phyloP scores from a whole-genome alignment of 1,140 invertebrate genomes.

The Nephila pilipes region DNA sequence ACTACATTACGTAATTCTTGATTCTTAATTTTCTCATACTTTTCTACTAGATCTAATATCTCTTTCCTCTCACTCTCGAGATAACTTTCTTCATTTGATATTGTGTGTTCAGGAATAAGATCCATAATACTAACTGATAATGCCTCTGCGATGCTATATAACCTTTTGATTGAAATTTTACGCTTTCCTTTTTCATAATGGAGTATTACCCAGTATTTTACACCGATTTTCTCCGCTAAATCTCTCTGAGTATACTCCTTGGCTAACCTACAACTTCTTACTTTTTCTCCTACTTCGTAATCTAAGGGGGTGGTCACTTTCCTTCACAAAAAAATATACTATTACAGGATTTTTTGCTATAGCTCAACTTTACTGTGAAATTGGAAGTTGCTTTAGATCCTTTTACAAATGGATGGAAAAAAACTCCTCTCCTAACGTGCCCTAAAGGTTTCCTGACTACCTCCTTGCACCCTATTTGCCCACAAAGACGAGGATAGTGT shows the following conservation, averaged over 20 bases:
- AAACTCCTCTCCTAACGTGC: too few species aligned
- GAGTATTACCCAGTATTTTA: background rate
- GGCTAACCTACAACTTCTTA: constrained; percentile 10
- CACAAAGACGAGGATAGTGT: too few species aligned
- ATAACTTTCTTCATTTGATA: constrained; percentile 56
- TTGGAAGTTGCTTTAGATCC: constrained; percentile 5
- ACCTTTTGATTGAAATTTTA: constrained; percentile 18
- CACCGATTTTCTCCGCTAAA: constrained; percentile 2
- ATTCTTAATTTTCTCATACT: too few species aligned
- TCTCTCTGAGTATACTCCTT: too few species aligned
- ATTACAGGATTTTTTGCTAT: background rate
- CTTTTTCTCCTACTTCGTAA: background rate
- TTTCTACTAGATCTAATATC: too few species aligned
- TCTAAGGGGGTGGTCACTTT: background rate
- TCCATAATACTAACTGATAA: constrained; percentile 47
- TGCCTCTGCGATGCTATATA: constrained; percentile 40
- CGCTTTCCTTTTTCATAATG: background rate
- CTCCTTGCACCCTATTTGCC: too few species aligned
- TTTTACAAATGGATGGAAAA: constrained; percentile 1
- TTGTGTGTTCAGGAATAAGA: constrained; percentile 44
- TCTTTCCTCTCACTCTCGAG: too few species aligned
- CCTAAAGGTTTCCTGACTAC: too few species aligned
- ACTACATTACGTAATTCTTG: background rate
- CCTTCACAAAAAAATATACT: constrained; percentile 40
- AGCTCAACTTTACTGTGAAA: background rate